These are phyloP conservation scores for Aphis gossypii DNA, from an alignment of 1,140 invertebrate genomes.

Conservation along the genomic window DNA sequence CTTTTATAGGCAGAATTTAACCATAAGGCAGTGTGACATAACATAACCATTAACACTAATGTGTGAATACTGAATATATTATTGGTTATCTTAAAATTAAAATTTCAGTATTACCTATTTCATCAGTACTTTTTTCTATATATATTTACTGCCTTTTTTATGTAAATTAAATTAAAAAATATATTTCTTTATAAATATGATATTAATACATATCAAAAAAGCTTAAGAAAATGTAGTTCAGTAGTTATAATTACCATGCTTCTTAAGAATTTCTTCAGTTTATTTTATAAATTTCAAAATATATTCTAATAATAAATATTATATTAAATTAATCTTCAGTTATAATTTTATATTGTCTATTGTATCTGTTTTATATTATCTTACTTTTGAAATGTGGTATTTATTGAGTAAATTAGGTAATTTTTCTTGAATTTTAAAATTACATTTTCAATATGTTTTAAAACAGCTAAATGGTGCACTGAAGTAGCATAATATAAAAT, in stretches of 20 bases:
- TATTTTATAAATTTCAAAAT: conserved; percentile 28
- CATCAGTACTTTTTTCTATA: neutral
- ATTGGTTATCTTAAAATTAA: conserved; percentile 1
- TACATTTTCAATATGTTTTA: neutral
- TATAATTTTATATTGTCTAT: conserved; percentile 6
- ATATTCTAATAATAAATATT: neutral
- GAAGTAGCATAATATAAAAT: neutral
- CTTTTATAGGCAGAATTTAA: neutral
- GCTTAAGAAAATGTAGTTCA: neutral
- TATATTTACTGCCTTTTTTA: conserved; percentile 10
- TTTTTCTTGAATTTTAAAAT: conserved; percentile 3
- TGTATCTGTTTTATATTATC: neutral
- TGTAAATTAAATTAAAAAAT: neutral
- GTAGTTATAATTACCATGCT: neutral
- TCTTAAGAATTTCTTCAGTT: conserved; percentile 9
- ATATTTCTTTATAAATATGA: conserved; percentile 13
- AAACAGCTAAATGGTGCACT: neutral
- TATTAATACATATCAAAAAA: conserved; percentile 46
- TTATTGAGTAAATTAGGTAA: neutral
- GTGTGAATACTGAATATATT: neutral
- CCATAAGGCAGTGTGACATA: neutral
- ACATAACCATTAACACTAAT: neutral
- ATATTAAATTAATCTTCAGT: conserved; percentile 13
- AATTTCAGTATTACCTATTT: conserved; percentile 30
- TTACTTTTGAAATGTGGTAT: neutral